phyloP scores from a whole-genome alignment of 2,888 invertebrate genomes.

The Lasioglossum malachurum region DNA sequence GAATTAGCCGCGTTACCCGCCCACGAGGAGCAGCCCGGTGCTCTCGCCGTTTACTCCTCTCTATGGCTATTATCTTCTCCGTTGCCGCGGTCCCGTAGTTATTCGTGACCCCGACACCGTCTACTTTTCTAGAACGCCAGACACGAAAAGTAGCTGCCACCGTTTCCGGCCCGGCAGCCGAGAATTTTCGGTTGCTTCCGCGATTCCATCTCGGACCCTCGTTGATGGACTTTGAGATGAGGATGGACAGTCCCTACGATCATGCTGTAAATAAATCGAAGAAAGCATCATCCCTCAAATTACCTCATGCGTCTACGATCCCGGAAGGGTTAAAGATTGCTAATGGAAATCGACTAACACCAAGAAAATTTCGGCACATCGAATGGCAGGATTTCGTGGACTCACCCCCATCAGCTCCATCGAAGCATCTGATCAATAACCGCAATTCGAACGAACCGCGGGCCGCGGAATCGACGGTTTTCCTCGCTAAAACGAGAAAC shows the following conservation, averaged over 20 bases:
- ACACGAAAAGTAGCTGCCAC: not conserved
- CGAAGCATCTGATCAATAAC: slow-evolving; percentile 15
- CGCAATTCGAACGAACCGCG: slow-evolving; percentile 7
- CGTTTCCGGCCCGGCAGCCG: not conserved
- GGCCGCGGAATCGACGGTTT: slow-evolving; percentile 41
- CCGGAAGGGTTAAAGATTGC: not conserved
- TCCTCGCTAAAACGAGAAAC: slow-evolving; percentile 69
- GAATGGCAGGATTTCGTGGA: not conserved
- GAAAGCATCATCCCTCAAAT: no score
- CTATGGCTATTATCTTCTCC: slow-evolving; percentile 75
- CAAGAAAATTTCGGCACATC: not conserved
- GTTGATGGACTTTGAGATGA: not conserved
- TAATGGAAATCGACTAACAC: not conserved
- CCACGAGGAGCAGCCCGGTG: slow-evolving; percentile 71
- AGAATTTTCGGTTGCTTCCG: not conserved
- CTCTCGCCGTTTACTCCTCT: slow-evolving; percentile 77
- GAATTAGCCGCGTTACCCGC: slow-evolving; percentile 82
- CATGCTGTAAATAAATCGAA: not conserved
- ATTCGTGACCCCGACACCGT: slow-evolving; percentile 28
- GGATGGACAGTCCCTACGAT: not conserved
- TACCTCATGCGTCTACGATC: not conserved
- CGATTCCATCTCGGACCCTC: not conserved
- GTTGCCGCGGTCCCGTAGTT: slow-evolving; percentile 29
- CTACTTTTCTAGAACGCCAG: slow-evolving; percentile 47
- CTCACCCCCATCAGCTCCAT: not conserved